These are phyloP conservation scores for Gasterosteus aculeatus DNA, from an alignment of 2,113 vertebrate species.

Conservation along the genomic window DNA sequence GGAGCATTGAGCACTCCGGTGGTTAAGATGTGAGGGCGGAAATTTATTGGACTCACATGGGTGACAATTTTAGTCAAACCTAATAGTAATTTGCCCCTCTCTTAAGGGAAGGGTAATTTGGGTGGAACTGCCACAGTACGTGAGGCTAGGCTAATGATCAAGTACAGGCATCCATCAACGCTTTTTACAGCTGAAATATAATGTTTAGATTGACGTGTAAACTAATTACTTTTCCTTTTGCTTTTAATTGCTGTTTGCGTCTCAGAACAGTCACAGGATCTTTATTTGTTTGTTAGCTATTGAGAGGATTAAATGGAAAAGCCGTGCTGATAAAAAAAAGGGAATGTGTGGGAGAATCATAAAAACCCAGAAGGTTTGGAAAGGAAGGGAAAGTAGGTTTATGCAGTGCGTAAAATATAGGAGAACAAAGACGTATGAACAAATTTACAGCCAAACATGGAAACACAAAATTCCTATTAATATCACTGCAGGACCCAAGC, in stretches of 20 bases:
- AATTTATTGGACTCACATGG: constrained; percentile 71
- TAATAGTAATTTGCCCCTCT: too few species aligned
- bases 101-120: background rate
- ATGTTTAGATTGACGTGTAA: constrained; percentile 4
- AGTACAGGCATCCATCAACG: constrained; percentile 10
- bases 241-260: background rate
- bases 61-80: constrained; percentile 54
- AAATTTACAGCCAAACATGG: background rate
- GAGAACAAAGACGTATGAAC: background rate
- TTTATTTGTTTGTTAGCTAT: constrained; percentile 38
- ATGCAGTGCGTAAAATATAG: background rate
- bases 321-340: background rate
- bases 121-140: constrained; percentile 1
- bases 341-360: constrained; percentile 15
- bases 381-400: background rate
- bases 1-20: constrained; percentile 62
- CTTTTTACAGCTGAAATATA: background rate
- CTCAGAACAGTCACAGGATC: background rate
- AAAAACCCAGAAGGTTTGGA: background rate
- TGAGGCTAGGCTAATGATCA: constrained; percentile 9
- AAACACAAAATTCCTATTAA: background rate
- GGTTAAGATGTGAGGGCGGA: constrained; percentile 53
- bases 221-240: background rate
- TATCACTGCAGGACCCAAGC: background rate
- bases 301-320: constrained; percentile 9